phyloP scores from a whole-genome alignment of 2,888 invertebrate species.

The Xylota sylvarum region DNA sequence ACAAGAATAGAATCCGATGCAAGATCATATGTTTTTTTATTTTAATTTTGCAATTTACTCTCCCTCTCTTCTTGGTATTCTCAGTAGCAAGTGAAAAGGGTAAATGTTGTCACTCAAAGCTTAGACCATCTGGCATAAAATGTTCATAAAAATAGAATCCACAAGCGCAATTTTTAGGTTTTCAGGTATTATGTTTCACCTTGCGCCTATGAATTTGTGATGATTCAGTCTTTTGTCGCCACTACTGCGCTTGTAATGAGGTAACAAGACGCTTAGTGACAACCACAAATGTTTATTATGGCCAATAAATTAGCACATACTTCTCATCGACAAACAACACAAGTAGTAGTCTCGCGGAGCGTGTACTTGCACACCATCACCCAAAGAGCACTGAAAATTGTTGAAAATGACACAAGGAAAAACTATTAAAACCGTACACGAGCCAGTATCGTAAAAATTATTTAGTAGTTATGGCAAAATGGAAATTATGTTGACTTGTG shows the following conservation, averaged over 20 bases:
- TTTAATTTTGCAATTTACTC: constrained; percentile 29
- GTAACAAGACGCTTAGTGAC: constrained; percentile 50
- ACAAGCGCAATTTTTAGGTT: constrained; percentile 28
- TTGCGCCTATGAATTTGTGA: constrained; percentile 29
- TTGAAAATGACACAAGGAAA: constrained; percentile 32
- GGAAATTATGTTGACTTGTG: constrained; percentile 50
- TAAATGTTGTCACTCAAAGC: constrained; percentile 48
- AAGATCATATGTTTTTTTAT: constrained; percentile 5
- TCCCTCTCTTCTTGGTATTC: constrained; percentile 47
- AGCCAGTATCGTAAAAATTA: constrained; percentile 65
- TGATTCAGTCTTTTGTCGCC: constrained; percentile 39
- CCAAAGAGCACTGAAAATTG: neutral
- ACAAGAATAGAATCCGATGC: constrained; percentile 57
- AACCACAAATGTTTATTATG: constrained; percentile 67
- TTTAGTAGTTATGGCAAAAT: constrained; percentile 47
- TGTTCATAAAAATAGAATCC: constrained; percentile 52
- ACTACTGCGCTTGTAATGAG: constrained; percentile 32
- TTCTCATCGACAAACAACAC: constrained; percentile 7
- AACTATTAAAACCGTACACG: constrained; percentile 53
- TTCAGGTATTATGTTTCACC: constrained; percentile 67
- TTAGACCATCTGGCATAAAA: constrained; percentile 46
- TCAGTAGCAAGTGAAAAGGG: constrained; percentile 16
- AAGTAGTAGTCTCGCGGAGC: no score
- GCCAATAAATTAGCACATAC: constrained; percentile 48
- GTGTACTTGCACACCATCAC: neutral